Evolutionary conservation across 2,797 vertebrate species (phyloP).

Genomic region (Parotocinclus haroldoi): DNA sequence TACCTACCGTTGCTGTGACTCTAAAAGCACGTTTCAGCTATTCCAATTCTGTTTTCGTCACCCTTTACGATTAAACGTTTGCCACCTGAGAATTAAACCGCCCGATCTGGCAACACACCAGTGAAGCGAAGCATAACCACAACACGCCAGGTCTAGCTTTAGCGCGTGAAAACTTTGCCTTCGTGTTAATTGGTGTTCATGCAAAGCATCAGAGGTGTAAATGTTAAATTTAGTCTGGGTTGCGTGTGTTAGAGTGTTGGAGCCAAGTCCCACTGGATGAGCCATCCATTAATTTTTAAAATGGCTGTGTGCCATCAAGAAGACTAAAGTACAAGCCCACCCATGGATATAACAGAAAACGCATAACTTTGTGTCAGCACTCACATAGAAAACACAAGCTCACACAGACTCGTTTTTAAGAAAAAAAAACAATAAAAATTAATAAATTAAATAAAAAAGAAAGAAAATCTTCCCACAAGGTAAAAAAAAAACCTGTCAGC

Average conservation of each 20-base stretch:
- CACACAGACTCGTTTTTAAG: too few relatives aligned
- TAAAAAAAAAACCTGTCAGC: too few relatives aligned
- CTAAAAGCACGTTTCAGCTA: neutral
- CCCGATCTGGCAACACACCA: constrained; percentile 22
- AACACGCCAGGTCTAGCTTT: constrained; percentile 22
- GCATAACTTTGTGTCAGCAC: constrained; percentile 69
- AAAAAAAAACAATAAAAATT: too few relatives aligned
- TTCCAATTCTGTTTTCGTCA: too few relatives aligned
- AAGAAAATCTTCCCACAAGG: too few relatives aligned
- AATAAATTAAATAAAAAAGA: too few relatives aligned
- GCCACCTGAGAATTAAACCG: neutral
- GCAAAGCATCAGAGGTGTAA: constrained; percentile 14
- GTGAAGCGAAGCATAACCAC: neutral
- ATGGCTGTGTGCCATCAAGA: neutral
- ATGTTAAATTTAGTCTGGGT: constrained; percentile 5
- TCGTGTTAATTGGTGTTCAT: constrained; percentile 33
- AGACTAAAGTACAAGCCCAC: neutral
- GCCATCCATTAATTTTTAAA: neutral
- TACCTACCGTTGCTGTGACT: constrained; percentile 1
- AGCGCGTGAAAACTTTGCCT: constrained; percentile 18
- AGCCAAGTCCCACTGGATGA: neutral
- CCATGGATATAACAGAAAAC: neutral
- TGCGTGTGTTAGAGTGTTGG: constrained; percentile 5
- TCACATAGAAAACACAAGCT: constrained; percentile 6
- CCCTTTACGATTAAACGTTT: neutral